phyloP scores from a whole-genome alignment of 2,113 vertebrate species.

The Neolamprologus caudopunctatus region DNA sequence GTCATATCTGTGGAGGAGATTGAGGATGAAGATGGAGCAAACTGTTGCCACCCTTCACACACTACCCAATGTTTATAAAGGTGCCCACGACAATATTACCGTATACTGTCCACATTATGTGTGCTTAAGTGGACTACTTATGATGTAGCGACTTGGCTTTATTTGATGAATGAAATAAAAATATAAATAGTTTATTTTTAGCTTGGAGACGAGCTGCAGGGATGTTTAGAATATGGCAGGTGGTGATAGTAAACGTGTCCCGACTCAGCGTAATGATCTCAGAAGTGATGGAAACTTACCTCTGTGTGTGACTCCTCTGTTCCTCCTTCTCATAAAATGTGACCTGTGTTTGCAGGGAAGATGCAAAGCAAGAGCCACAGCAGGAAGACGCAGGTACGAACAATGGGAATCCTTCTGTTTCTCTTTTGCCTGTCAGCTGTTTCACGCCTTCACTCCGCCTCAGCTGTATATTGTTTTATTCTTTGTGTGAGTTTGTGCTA shows the following conservation, averaged over 20 bases:
- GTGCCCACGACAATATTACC: fast-evolving
- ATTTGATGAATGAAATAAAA: not conserved
- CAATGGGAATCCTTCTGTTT: not conserved
- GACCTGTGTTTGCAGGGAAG: conserved; percentile 30
- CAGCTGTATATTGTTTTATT: not conserved
- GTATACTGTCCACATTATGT: not conserved
- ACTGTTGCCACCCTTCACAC: fast-evolving
- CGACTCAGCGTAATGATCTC: not conserved
- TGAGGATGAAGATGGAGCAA: not conserved
- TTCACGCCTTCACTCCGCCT: not conserved
- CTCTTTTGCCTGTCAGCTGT: not conserved
- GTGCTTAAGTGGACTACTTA: not conserved
- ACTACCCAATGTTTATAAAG: fast-evolving
- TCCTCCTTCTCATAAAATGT: not conserved
- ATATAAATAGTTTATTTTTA: not conserved
- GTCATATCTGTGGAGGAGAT: not conserved
- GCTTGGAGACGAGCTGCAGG: fast-evolving
- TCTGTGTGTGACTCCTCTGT: not conserved
- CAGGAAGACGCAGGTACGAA: conserved; percentile 23
- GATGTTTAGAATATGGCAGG: not conserved
- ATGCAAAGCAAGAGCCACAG: conserved; percentile 19
- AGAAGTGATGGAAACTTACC: not conserved
- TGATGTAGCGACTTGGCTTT: not conserved
- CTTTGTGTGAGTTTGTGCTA: not conserved
- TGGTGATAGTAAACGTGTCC: not conserved